Conservation (phyloP, 2,888 invertebrate species). For the Zygogramma bicolorata region DNA sequence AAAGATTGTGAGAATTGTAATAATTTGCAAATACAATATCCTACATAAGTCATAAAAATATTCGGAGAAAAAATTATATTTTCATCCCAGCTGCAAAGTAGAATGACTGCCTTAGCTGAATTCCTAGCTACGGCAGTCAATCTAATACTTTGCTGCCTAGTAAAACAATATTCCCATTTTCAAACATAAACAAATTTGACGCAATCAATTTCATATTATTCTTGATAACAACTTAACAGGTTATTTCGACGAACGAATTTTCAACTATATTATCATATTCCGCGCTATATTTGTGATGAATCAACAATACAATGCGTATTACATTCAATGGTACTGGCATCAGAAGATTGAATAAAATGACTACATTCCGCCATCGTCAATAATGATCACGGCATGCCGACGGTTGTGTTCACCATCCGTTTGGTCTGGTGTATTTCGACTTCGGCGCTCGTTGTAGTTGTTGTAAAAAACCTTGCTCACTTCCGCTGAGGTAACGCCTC, state of each 20-base stretch:
- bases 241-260: neutral
- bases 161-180: too few relatives aligned
- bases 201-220: too few relatives aligned
- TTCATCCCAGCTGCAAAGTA: too few relatives aligned
- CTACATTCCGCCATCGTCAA: neutral
- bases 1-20: too few relatives aligned
- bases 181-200: too few relatives aligned
- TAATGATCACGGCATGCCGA: neutral
- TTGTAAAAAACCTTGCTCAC: slow-evolving; percentile 63
- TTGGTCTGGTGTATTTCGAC: slow-evolving; percentile 52
- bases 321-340: slow-evolving; percentile 34
- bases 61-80: too few relatives aligned
- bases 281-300: slow-evolving; percentile 23
- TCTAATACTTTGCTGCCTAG: too few relatives aligned
- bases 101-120: too few relatives aligned
- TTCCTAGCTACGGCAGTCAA: too few relatives aligned
- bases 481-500: slow-evolving; percentile 57
- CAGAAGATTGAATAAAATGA: slow-evolving; percentile 23
- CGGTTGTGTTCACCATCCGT: slow-evolving; percentile 41
- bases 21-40: too few relatives aligned
- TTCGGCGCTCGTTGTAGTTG: slow-evolving; percentile 59
- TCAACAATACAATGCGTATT: slow-evolving; percentile 24
- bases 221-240: neutral
- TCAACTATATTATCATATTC: neutral
- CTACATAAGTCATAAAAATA: too few relatives aligned